Percentiles rank a stretch among this genome's conserved stretches.
These are phyloP conservation scores for Drosophila ercepeae DNA, from an alignment of 1,140 invertebrate species.

Conservation along the genomic window DNA sequence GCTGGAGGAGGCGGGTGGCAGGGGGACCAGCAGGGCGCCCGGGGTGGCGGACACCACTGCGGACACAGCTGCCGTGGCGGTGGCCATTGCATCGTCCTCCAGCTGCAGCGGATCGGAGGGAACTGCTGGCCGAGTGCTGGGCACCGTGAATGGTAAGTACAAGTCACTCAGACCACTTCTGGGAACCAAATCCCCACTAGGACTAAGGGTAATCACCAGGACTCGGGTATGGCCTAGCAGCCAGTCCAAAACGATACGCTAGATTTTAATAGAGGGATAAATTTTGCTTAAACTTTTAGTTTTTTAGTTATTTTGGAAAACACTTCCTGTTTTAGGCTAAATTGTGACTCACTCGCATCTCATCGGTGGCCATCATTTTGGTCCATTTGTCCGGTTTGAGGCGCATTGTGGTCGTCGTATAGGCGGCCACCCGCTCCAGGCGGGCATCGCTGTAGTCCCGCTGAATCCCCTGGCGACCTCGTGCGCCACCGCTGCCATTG, in stretches of 20 bases:
- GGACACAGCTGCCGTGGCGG: conserved; percentile 44
- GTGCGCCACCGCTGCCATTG: neutral
- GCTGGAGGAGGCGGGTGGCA: conserved; percentile 70
- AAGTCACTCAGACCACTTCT: conserved; percentile 64
- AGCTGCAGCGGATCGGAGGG: conserved; percentile 84
- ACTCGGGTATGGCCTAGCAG: conserved; percentile 85
- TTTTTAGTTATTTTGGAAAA: neutral
- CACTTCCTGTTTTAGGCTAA: neutral
- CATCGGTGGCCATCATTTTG: conserved; percentile 89
- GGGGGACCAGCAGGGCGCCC: conserved; percentile 56
- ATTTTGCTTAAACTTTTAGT: neutral
- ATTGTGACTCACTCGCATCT: conserved; percentile 64
- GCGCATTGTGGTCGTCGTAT: conserved; percentile 86
- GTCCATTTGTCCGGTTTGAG: conserved; percentile 91
- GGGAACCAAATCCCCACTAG: conserved; percentile 84
- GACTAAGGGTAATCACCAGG: conserved; percentile 85
- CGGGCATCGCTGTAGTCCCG: conserved; percentile 70
- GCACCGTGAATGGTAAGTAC: conserved; percentile 60
- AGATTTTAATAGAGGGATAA: neutral
- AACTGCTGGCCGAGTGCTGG: conserved; percentile 70
- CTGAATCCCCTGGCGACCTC: conserved; percentile 33
- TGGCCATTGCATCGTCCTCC: conserved; percentile 28
- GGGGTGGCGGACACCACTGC: conserved; percentile 58
- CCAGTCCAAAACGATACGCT: conserved; percentile 84
- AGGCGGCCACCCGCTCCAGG: conserved; percentile 69